Base-by-base conservation (phyloP, 2,113 vertebrate genomes). In the Raja brachyura region DNA sequence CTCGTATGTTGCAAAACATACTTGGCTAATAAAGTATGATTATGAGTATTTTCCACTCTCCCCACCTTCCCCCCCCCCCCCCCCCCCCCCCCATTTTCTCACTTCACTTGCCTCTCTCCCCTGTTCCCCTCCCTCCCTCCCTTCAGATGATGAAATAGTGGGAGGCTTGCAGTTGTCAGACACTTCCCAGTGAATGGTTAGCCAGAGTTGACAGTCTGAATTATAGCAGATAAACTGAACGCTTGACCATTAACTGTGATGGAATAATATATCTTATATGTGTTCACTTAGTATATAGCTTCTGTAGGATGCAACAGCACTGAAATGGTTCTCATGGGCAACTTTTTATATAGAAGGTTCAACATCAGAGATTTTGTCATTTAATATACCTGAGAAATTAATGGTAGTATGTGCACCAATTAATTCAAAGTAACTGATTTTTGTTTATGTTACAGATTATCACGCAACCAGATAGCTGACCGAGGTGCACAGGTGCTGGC, bases 401-500 rank as follows among this genome's bases (percentile, higher is more conserved):
- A 83, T 56, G 18, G 18, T 83, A 56, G 28, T n/a, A 28, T 86
- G n/a, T 31, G 56, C 11, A 25, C 56, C 28, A 61, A 61, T 25
- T 59, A 86, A 5, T 86, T 86, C 3, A 59, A 86, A 86, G 2
- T 70, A 66, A 54, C 22, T 14, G 75, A 14, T 92, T 92, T 28
- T 54, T 22, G 13, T 6, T 14, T 14, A 48, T 25, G 25, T 73
- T 73, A 10, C 33, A 92, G 90, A 73, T 92, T 92, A 13, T 73
- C 90, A 8, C 90, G 90, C 9, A 92, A 92, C 68, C 90, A 74
- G 33, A 92, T 92, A 25, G 68, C 90, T 25, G 90, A 92, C 68
- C 90, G 90, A 28, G 90, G 90, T 9, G 90, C 90, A 28, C 90
- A 92, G 66, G 22, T 39, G 33, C 68, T 92, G 90, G 90, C 90